phyloP scores from a whole-genome alignment of 2,888 invertebrate genomes.

The Drosophila suboccidentalis region DNA sequence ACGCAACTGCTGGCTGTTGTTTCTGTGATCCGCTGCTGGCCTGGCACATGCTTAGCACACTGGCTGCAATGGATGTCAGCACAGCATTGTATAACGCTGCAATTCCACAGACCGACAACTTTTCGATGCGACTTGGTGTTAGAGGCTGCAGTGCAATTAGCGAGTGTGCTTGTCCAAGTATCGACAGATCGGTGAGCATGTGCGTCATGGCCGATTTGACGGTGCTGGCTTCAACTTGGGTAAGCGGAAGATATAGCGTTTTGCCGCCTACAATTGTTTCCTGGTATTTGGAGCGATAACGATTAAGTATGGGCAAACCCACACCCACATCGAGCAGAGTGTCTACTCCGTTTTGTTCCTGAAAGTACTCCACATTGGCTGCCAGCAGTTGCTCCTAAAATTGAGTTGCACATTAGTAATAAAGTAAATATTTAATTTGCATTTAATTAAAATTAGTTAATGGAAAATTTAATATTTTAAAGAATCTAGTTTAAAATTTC shows the following conservation, averaged over 20 bases:
- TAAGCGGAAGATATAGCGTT: slow-evolving; percentile 89
- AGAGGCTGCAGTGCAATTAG: slow-evolving; percentile 95
- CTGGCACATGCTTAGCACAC: slow-evolving; percentile 88
- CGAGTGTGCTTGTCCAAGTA: slow-evolving; percentile 91
- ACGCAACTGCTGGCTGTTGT: slow-evolving; percentile 45
- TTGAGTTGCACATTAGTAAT: slow-evolving; percentile 4
- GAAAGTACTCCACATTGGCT: slow-evolving; percentile 92
- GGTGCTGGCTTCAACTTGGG: slow-evolving; percentile 90
- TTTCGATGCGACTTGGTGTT: slow-evolving; percentile 92
- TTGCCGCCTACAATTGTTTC: slow-evolving; percentile 87
- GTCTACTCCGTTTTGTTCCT: slow-evolving; percentile 93
- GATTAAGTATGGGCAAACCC: slow-evolving; percentile 89
- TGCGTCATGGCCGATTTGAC: slow-evolving; percentile 90
- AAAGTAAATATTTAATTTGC: background rate
- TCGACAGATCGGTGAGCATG: slow-evolving; percentile 94
- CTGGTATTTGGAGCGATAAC: slow-evolving; percentile 87
- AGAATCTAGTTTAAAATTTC: too few species aligned
- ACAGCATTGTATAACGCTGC: slow-evolving; percentile 93
- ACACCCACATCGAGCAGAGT: slow-evolving; percentile 93
- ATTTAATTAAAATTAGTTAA: too few species aligned
- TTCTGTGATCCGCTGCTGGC: slow-evolving; percentile 87
- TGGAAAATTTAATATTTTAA: too few species aligned
- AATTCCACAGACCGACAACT: slow-evolving; percentile 93
- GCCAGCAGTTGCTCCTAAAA: slow-evolving; percentile 91
- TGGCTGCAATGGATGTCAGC: slow-evolving; percentile 89